Evolutionary conservation across 2,113 vertebrate species (phyloP), one percentile per base, ranked within the genome.

Genomic region (Chamaea fasciata): DNA sequence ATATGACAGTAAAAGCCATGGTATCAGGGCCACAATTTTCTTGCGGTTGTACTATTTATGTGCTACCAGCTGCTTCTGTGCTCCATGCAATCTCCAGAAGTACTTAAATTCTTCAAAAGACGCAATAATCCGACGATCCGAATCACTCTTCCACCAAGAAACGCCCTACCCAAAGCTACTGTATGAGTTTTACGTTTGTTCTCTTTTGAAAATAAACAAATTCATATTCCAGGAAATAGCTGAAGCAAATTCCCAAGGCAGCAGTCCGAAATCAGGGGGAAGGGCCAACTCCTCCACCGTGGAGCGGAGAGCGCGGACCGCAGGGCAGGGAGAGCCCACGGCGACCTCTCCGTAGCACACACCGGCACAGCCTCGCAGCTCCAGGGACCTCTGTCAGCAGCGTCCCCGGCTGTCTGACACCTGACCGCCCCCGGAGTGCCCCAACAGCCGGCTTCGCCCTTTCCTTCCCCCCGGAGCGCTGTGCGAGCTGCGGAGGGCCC

Each of bases 151-250:
- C 77, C 33, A 62, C 33, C n/a, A 77, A 89, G 76, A 70, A 93
- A 90, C 18, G 11, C 80, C 88, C 76, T 83, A 52, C 49, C 27
- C 85, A 60, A 86, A 90, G 47, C 83, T 76, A 71, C 92, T n/a
- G 56, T 53, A 14, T 19, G 87, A 80, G 31, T 77, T 88, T 67
- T 83, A 80, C 22, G 9, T 96, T 94, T 94, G 92, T 95, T 94
- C 94, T 94, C 82, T 55, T 94, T 92, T 71, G 79, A 95, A 96
- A 96, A 96, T 71, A 95, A 96, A 96, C 93, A 96, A 79, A 87
- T 64, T 60, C 81, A 15, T 92, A 79, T 95, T 96, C 83, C 94
- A 95, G 93, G 90, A 96, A 97, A 95, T 92, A 84, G 94, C 90
- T 71, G 64, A 46, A 89, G 62, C 64, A 9, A 92, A 94, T 96